Evolutionary conservation across 1,140 invertebrate species (phyloP).

Genomic region (Solen grandis): DNA sequence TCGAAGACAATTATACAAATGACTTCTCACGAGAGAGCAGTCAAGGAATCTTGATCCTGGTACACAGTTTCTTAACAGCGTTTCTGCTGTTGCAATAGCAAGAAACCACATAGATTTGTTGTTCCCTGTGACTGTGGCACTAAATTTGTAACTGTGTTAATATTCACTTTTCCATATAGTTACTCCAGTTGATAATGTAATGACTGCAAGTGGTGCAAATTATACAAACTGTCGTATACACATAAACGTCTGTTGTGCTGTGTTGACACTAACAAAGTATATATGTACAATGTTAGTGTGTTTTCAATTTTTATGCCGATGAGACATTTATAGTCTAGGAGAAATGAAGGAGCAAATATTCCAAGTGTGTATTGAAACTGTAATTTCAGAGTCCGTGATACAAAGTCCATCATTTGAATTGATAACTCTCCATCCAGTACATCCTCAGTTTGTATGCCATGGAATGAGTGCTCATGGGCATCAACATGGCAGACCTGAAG

Average conservation of each 20-base stretch:
- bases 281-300: background rate
- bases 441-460: conserved; percentile 10
- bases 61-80: background rate
- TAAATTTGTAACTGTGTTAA: background rate
- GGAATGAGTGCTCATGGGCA: conserved; percentile 3
- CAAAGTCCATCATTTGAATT: conserved; percentile 8
- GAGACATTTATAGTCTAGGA: conserved; percentile 8
- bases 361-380: background rate
- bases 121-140: background rate
- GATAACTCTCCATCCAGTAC: conserved; percentile 5
- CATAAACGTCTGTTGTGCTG: background rate
- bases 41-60: background rate
- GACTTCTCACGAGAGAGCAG: background rate
- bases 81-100: background rate
- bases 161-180: background rate
- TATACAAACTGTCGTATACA: background rate
- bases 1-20: background rate
- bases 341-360: conserved; percentile 5
- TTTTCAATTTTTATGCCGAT: background rate
- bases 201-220: background rate
- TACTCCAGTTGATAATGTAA: background rate
- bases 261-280: background rate
- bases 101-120: background rate
- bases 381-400: background rate
- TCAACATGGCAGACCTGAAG: conserved; percentile 1